phyloP scores from a whole-genome alignment of 92 coral and sea anemone species.

The Epizoanthus stellaris region DNA sequence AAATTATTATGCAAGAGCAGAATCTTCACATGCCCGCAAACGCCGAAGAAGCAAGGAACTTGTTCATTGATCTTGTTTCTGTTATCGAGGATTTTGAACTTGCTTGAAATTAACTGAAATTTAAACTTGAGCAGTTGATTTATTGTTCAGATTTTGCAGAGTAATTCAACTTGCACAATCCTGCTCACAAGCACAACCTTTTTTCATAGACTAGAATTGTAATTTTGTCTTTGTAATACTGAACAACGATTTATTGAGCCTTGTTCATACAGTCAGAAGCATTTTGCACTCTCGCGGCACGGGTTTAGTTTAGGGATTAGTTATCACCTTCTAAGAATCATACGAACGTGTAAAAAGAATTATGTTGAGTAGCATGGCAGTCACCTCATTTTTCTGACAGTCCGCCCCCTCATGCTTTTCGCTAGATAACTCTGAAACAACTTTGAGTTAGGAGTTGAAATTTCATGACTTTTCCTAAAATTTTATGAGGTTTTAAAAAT shows the following conservation, averaged over 20 bases:
- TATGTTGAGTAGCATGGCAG: conserved; percentile 1
- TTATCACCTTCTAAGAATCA: conserved; percentile 3
- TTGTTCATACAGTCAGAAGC: background rate
- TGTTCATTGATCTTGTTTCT: conserved; percentile 2
- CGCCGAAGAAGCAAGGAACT: conserved; percentile 4
- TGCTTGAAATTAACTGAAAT: background rate
- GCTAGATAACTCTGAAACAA: conserved; percentile 6
- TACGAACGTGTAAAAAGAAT: background rate
- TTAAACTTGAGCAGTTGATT: background rate
- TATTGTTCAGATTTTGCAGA: background rate
- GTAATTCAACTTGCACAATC: background rate
- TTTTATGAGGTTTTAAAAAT: background rate
- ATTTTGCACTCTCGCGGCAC: conserved; percentile 1
- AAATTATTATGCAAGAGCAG: conserved; percentile 6
- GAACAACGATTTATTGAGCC: background rate
- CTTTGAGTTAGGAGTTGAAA: background rate
- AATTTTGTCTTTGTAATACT: background rate
- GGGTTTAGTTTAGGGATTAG: background rate
- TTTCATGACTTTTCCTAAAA: background rate
- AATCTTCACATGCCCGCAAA: conserved; percentile 8
- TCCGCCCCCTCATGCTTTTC: background rate
- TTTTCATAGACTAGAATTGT: background rate
- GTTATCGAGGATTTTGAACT: background rate
- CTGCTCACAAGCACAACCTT: background rate
- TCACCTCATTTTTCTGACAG: background rate